phyloP scores from a whole-genome alignment of 2,888 invertebrate genomes.

The Pachycephus smyrnensis region DNA sequence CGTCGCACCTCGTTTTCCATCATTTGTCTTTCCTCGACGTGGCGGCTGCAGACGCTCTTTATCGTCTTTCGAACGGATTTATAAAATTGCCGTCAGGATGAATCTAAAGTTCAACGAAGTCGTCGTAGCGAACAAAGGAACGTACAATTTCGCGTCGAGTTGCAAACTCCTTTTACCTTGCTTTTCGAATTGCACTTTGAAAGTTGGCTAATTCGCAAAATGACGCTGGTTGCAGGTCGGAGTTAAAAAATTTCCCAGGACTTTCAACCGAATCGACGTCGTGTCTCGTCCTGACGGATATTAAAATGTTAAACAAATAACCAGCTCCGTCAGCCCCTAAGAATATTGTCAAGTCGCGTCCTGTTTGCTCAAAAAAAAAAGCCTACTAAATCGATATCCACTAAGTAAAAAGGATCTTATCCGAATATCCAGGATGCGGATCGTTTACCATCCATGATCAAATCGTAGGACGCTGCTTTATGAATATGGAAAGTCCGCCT shows the following conservation, averaged over 20 bases:
- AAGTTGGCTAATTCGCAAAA: not conserved
- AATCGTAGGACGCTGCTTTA: slow-evolving; percentile 43
- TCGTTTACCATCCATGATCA: slow-evolving; percentile 36
- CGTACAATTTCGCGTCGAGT: not conserved
- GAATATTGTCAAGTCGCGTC: not conserved
- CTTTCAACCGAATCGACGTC: not conserved
- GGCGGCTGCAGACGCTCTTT: not conserved
- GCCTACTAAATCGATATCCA: not conserved
- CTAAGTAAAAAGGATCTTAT: not conserved
- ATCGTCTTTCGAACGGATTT: not conserved
- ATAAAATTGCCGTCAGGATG: not conserved
- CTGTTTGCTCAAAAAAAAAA: not conserved
- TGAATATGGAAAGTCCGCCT: slow-evolving; percentile 60
- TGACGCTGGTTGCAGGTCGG: not conserved
- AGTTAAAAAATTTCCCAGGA: not conserved
- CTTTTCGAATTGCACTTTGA: not conserved
- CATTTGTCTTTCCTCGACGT: not conserved
- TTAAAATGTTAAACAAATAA: not conserved
- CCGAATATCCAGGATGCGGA: not conserved
- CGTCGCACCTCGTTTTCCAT: not conserved
- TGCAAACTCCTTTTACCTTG: not conserved
- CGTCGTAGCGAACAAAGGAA: not conserved
- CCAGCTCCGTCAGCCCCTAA: not conserved
- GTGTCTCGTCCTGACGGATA: not conserved
- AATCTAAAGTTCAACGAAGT: not conserved